Evolutionary conservation across 2,888 invertebrate genomes (phyloP).

Genomic region (Hermaeophaga mercurialis): DNA sequence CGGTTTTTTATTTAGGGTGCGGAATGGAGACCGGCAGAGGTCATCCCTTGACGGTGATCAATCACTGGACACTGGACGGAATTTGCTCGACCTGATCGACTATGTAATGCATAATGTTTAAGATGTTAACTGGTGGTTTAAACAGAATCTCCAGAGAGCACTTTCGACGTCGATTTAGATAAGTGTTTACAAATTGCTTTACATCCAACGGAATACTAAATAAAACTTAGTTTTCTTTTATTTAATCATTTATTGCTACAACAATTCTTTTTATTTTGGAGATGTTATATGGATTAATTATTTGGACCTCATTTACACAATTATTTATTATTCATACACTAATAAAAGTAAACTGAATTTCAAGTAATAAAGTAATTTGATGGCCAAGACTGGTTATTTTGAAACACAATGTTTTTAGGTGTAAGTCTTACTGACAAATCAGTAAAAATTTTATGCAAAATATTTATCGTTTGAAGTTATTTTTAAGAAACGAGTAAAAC

Average conservation of each 20-base stretch:
- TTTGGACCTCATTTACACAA: no score
- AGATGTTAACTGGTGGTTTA: constrained; percentile 59
- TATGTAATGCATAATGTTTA: constrained; percentile 58
- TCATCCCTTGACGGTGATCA: constrained; percentile 54
- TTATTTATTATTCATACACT: no score
- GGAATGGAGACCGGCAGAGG: constrained; percentile 44
- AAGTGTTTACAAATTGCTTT: constrained; percentile 49
- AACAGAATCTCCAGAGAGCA: constrained; percentile 54
- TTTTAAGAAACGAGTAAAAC: no score
- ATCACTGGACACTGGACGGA: constrained; percentile 53
- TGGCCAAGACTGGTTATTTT: no score
- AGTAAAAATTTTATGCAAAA: no score
- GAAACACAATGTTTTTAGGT: no score
- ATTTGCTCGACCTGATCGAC: constrained; percentile 47
- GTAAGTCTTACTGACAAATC: no score
- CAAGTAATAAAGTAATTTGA: no score
- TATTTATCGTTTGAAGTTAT: no score
- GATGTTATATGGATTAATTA: no score
- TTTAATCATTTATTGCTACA: constrained; percentile 6
- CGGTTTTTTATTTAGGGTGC: constrained; percentile 51
- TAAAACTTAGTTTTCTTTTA: constrained; percentile 10
- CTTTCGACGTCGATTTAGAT: constrained; percentile 50
- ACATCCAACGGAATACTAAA: constrained; percentile 28
- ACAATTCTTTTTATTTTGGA: background rate
- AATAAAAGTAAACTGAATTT: no score